A percentile compares a stretch with the other conserved stretches of the same genome.
These are phyloP conservation scores for Hyles lineata DNA, from an alignment of 2,888 invertebrate genomes.

Conservation along the genomic window DNA sequence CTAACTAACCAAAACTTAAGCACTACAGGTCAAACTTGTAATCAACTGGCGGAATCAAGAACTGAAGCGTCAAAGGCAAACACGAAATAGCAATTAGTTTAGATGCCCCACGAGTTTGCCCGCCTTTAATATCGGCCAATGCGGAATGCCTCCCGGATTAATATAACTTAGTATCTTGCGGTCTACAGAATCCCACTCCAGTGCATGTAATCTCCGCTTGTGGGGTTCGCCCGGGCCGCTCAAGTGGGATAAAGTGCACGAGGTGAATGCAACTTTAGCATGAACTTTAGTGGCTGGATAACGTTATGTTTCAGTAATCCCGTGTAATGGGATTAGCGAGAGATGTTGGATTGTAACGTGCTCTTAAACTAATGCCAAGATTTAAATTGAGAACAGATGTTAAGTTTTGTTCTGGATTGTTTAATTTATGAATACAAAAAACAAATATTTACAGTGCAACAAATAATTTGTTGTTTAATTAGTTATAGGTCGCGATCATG, in stretches of 20 bases:
- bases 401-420: too few relatives aligned
- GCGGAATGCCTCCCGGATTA: not conserved
- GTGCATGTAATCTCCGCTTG: conserved; percentile 1
- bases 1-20: not conserved
- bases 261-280: not conserved
- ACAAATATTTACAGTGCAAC: too few relatives aligned
- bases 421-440: too few relatives aligned
- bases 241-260: not conserved
- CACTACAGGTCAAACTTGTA: not conserved
- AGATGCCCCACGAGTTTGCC: not conserved
- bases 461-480: too few relatives aligned
- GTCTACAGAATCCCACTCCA: not conserved
- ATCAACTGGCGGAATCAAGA: not conserved
- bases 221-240: not conserved
- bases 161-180: conserved; percentile 9
- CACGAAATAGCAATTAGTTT: conserved; percentile 15
- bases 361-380: too few relatives aligned
- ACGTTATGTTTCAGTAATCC: not conserved
- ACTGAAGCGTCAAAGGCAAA: conserved; percentile 10
- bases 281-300: not conserved
- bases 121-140: not conserved
- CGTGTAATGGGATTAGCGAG: too few relatives aligned
- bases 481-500: too few relatives aligned
- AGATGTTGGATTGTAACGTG: too few relatives aligned
- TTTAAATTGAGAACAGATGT: too few relatives aligned